These are phyloP conservation scores for Drosophila nannoptera DNA, from an alignment of 1,140 invertebrate genomes.

Conservation along the genomic window DNA sequence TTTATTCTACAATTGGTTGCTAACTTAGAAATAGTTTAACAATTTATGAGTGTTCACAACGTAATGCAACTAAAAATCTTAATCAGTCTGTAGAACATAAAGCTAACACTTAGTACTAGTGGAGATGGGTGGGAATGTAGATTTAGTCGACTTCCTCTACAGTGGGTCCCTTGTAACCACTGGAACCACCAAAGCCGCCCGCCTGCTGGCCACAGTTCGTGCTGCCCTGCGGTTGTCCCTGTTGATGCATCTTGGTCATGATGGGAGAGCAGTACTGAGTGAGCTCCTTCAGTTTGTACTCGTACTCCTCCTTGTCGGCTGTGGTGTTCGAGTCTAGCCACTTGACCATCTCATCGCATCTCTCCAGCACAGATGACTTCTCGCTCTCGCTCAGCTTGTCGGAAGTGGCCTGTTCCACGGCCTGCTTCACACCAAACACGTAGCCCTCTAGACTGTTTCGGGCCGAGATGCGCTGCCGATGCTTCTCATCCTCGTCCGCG, in stretches of 20 bases:
- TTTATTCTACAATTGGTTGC: slow-evolving; percentile 38
- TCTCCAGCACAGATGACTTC: slow-evolving; percentile 82
- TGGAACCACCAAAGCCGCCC: slow-evolving; percentile 78
- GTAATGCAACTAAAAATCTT: slow-evolving; percentile 13
- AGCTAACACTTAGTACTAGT: not conserved
- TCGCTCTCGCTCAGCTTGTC: slow-evolving; percentile 82
- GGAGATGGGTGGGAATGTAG: slow-evolving; percentile 3
- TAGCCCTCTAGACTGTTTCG: slow-evolving; percentile 85
- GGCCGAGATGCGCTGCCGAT: slow-evolving; percentile 83
- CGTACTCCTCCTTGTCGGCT: slow-evolving; percentile 83
- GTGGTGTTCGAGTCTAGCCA: slow-evolving; percentile 84
- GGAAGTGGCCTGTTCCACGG: slow-evolving; percentile 81
- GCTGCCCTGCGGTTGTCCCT: slow-evolving; percentile 64
- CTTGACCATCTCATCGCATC: slow-evolving; percentile 80
- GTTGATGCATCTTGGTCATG: slow-evolving; percentile 81
- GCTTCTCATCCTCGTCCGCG: slow-evolving; percentile 83
- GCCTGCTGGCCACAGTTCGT: slow-evolving; percentile 77
- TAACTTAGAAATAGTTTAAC: slow-evolving; percentile 37
- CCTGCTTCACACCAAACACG: slow-evolving; percentile 85
- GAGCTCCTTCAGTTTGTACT: slow-evolving; percentile 82
- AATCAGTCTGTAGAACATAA: slow-evolving; percentile 19
- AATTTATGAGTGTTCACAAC: not conserved
- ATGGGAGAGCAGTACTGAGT: slow-evolving; percentile 81
- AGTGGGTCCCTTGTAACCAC: slow-evolving; percentile 81
- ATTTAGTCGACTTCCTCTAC: slow-evolving; percentile 88